Conservation (phyloP, 1,140 invertebrate genomes). For the Cyphomyrmex costatus region DNA sequence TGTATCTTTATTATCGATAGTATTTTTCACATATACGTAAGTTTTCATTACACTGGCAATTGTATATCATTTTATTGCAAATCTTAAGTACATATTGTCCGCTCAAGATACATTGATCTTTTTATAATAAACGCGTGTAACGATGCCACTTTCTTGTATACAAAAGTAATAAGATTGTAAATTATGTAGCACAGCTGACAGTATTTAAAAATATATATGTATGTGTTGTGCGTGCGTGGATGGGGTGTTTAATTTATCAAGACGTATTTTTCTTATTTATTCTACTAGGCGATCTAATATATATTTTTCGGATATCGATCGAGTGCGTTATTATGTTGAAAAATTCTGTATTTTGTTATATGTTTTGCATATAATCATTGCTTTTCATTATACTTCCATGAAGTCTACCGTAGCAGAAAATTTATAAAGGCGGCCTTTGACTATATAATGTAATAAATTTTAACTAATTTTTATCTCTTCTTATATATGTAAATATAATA, state of each 20-base stretch:
- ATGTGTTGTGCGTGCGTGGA: background rate
- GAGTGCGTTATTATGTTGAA: background rate
- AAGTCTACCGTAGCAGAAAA: background rate
- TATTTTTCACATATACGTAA: conserved; percentile 15
- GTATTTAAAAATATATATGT: conserved; percentile 61
- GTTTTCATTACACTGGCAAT: background rate
- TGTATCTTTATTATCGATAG: conserved; percentile 30
- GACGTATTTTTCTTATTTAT: conserved; percentile 23
- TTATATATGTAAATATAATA: too few relatives aligned
- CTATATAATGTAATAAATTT: background rate
- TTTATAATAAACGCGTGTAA: conserved; percentile 19
- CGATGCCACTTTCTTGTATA: conserved; percentile 36
- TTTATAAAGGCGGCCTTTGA: background rate
- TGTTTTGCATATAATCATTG: conserved; percentile 34
- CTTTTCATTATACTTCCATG: background rate
- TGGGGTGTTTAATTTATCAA: background rate
- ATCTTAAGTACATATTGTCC: conserved; percentile 10
- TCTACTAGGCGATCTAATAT: conserved; percentile 5
- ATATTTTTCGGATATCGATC: background rate
- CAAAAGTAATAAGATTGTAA: conserved; percentile 44
- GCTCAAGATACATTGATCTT: conserved; percentile 32
- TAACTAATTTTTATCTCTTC: too few relatives aligned
- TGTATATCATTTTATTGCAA: conserved; percentile 1
- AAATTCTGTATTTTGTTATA: conserved; percentile 37
- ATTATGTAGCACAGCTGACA: conserved; percentile 64